These are phyloP conservation scores for Aplodontia rufa DNA, from an alignment of 2,113 vertebrate genomes.

Conservation along the genomic window DNA sequence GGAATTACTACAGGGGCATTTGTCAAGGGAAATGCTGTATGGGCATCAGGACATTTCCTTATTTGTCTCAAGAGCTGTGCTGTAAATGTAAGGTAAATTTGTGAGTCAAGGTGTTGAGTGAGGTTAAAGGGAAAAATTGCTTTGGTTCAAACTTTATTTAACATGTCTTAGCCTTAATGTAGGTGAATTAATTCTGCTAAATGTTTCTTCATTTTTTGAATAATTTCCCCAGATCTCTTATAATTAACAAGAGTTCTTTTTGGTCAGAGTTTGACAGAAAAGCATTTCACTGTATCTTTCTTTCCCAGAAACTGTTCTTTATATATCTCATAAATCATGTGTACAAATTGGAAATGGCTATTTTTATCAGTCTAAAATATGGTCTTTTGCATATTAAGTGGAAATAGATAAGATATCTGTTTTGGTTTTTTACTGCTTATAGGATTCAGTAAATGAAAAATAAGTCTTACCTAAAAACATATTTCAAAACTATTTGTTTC, in stretches of 20 bases:
- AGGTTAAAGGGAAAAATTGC: not conserved
- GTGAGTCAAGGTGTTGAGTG: not conserved
- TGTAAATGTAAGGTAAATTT: not conserved
- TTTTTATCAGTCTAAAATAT: not conserved
- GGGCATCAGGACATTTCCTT: not conserved
- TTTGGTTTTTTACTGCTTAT: constrained; percentile 23
- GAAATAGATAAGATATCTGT: not conserved
- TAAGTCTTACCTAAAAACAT: not conserved
- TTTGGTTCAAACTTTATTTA: not conserved
- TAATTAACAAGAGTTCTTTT: constrained; percentile 28
- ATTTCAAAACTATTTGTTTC: constrained; percentile 6
- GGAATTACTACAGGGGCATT: not conserved
- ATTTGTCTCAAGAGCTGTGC: not conserved
- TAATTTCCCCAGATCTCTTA: not conserved
- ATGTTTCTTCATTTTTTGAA: not conserved
- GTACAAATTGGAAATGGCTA: not conserved
- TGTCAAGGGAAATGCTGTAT: not conserved
- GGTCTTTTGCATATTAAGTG: not conserved
- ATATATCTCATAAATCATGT: not conserved
- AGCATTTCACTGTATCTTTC: not conserved
- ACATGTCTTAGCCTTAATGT: not conserved
- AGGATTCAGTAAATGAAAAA: not conserved
- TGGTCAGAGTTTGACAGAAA: not conserved
- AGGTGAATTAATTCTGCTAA: not conserved
- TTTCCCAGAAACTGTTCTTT: not conserved